These are phyloP conservation scores for Prochilodus magdalenae DNA, from an alignment of 2,113 vertebrate genomes.

Conservation along the genomic window DNA sequence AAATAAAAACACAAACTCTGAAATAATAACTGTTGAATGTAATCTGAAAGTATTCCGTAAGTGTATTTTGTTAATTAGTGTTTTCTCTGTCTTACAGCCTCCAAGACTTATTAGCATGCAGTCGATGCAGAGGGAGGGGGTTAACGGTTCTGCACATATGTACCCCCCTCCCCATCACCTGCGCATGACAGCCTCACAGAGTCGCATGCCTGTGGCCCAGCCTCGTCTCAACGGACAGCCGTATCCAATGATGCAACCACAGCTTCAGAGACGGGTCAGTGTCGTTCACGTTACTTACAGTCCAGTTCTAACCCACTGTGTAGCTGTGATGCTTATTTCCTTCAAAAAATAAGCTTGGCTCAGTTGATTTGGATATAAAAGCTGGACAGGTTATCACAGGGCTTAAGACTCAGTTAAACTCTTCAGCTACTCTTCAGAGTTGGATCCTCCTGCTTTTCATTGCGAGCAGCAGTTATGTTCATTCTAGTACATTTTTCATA, in stretches of 20 bases:
- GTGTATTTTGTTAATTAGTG: not conserved
- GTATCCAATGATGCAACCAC: conserved; percentile 96
- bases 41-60: not conserved
- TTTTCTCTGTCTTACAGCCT: conserved; percentile 80
- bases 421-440: not conserved
- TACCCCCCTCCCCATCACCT: conserved; percentile 95
- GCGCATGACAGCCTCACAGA: conserved; percentile 87
- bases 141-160: conserved; percentile 89
- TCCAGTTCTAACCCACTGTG: too few relatives aligned
- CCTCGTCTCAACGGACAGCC: conserved; percentile 92
- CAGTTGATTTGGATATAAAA: not conserved
- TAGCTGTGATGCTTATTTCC: not conserved
- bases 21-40: too few relatives aligned
- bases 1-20: too few relatives aligned
- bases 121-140: conserved; percentile 89
- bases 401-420: not conserved
- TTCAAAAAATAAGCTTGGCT: not conserved
- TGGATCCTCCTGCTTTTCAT: too few relatives aligned
- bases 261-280: conserved; percentile 98
- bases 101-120: conserved; percentile 99
- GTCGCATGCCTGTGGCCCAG: conserved; percentile 85
- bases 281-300: not conserved
- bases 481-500: too few relatives aligned
- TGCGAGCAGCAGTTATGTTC: too few relatives aligned
- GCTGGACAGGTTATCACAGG: not conserved